phyloP scores from a whole-genome alignment of 2,888 invertebrate genomes.

The Xanthorhoe spadicearia region DNA sequence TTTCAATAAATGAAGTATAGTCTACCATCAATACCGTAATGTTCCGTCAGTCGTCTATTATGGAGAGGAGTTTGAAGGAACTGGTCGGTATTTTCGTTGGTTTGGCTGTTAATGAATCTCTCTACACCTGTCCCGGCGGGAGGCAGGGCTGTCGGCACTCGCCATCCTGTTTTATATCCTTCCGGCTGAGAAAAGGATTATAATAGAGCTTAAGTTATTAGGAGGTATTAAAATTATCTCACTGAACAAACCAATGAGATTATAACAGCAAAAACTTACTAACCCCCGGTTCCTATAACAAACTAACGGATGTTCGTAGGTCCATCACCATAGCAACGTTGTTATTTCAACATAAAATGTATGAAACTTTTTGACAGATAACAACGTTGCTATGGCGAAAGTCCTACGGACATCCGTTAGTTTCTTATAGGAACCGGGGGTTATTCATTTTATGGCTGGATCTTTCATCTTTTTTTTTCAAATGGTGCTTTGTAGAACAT shows the following conservation, averaged over 20 bases:
- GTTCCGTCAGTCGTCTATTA: not conserved
- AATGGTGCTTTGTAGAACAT: too few species aligned
- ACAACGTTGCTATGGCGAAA: too few species aligned
- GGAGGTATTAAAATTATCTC: not conserved
- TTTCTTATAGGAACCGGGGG: too few species aligned
- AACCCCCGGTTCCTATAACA: too few species aligned
- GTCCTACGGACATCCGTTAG: too few species aligned
- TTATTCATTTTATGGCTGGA: too few species aligned
- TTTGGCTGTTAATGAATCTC: conserved; percentile 65
- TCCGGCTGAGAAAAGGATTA: conserved; percentile 28
- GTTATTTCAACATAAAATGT: too few species aligned
- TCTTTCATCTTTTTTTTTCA: too few species aligned
- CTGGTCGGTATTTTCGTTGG: conserved; percentile 51
- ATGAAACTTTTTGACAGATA: too few species aligned
- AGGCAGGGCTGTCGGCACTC: conserved; percentile 33
- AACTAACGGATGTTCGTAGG: too few species aligned
- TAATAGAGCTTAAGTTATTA: not conserved
- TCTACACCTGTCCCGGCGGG: conserved; percentile 67
- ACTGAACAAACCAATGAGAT: not conserved
- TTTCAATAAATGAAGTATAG: too few species aligned
- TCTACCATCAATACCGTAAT: not conserved
- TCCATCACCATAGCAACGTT: too few species aligned
- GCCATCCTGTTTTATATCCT: conserved; percentile 30
- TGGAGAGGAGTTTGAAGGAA: not conserved
- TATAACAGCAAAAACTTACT: not conserved